phyloP scores from a whole-genome alignment of 2,888 invertebrate species.

The Tuberolachnus salignus region DNA sequence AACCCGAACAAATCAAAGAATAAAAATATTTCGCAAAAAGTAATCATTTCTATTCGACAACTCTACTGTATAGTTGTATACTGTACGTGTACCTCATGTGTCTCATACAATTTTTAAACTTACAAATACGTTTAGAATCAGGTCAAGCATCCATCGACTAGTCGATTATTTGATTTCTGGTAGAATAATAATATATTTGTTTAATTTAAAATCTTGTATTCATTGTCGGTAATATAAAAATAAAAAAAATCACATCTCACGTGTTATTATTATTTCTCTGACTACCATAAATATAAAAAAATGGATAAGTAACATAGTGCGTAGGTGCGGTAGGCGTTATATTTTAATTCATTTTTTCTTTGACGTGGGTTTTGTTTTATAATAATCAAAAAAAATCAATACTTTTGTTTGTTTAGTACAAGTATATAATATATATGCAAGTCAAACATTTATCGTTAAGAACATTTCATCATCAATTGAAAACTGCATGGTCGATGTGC shows the following conservation, averaged over 20 bases:
- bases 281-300: too few species aligned
- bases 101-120: too few species aligned
- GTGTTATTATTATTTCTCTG: too few species aligned
- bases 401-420: too few species aligned
- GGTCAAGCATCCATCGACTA: background rate
- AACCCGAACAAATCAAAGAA: background rate
- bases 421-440: too few species aligned
- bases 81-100: too few species aligned
- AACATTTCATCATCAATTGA: too few species aligned
- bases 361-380: slow-evolving; percentile 11
- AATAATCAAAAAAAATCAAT: background rate
- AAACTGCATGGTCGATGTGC: background rate
- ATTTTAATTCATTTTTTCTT: background rate
- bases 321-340: background rate
- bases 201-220: background rate
- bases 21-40: background rate
- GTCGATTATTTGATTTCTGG: background rate
- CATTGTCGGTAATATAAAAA: background rate
- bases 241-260: background rate
- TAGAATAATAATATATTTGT: background rate
- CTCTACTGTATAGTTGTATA: background rate
- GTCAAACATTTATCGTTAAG: too few species aligned
- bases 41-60: slow-evolving; percentile 4
- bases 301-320: background rate
- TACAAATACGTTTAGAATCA: too few species aligned